These are phyloP conservation scores for Tanypteryx hageni DNA, from an alignment of 2,888 invertebrate species.

Conservation along the genomic window DNA sequence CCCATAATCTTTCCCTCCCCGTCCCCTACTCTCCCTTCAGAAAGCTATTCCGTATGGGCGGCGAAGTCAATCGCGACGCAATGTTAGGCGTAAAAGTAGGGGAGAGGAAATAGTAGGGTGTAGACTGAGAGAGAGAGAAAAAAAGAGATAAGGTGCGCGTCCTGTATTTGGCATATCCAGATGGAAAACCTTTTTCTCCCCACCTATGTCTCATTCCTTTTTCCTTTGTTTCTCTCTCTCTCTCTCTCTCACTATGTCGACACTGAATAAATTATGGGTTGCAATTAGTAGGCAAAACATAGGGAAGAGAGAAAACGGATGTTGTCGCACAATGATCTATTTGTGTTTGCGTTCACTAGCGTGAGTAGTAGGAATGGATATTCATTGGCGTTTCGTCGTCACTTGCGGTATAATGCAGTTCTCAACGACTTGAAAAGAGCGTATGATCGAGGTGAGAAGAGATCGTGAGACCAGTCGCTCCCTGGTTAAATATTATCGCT, in stretches of 20 bases:
- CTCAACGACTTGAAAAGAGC: background rate
- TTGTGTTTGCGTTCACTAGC: background rate
- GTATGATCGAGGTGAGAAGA: background rate
- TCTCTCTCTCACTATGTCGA: background rate
- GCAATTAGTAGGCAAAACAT: background rate
- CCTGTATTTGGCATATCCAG: background rate
- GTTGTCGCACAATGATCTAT: background rate
- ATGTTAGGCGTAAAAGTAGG: background rate
- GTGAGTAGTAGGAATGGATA: background rate
- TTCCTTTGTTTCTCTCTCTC: no score
- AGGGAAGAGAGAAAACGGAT: background rate
- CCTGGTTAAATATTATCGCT: background rate
- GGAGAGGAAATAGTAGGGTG: no score
- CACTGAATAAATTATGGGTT: background rate
- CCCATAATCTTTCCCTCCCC: background rate
- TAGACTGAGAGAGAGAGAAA: background rate
- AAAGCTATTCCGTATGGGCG: background rate
- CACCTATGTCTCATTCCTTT: no score
- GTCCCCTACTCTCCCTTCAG: no score
- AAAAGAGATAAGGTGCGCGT: background rate
- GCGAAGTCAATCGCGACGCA: background rate
- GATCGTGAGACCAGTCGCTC: no score
- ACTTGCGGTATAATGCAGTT: background rate
- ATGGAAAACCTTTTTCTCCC: no score
- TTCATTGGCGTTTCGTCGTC: background rate